phyloP scores from a whole-genome alignment of 2,888 invertebrate species.

The Cabera pusaria region DNA sequence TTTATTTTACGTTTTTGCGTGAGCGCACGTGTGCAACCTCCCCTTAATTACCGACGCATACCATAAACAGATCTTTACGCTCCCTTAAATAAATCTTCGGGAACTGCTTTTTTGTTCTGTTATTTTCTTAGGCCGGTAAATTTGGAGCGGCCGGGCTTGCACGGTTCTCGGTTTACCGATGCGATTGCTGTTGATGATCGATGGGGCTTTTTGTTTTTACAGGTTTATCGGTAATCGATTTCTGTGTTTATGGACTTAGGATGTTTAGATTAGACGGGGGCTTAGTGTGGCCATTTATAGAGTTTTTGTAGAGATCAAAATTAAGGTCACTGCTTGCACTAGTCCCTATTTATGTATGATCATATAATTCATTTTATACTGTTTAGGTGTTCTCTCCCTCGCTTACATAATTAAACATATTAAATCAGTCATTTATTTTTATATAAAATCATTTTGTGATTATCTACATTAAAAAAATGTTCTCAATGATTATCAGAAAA shows the following conservation, averaged over 20 bases:
- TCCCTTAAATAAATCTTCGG: constrained; percentile 82
- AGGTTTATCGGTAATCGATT: constrained; percentile 62
- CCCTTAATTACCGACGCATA: constrained; percentile 83
- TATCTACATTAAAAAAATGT: too few relatives aligned
- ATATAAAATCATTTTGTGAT: too few relatives aligned
- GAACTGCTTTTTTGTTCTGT: constrained; percentile 48
- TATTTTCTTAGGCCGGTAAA: constrained; percentile 78
- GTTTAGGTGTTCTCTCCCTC: too few relatives aligned
- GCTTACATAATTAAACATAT: too few relatives aligned
- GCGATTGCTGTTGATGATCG: constrained; percentile 57
- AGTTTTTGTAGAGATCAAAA: too few relatives aligned
- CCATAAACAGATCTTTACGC: constrained; percentile 84
- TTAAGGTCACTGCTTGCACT: too few relatives aligned
- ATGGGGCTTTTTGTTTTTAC: constrained; percentile 76
- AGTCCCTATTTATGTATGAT: too few relatives aligned
- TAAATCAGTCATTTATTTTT: too few relatives aligned
- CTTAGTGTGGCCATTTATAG: constrained; percentile 31
- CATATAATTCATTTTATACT: too few relatives aligned
- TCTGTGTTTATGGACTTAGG: constrained; percentile 49
- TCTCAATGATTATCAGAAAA: too few relatives aligned
- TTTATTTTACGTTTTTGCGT: constrained; percentile 76
- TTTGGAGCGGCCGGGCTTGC: constrained; percentile 53
- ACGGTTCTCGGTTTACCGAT: constrained; percentile 71
- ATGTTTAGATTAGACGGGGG: constrained; percentile 38
- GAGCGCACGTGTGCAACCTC: constrained; percentile 78